These are phyloP conservation scores for Spinus olivaceus DNA, from an alignment of 2,797 vertebrate species.

Conservation along the genomic window DNA sequence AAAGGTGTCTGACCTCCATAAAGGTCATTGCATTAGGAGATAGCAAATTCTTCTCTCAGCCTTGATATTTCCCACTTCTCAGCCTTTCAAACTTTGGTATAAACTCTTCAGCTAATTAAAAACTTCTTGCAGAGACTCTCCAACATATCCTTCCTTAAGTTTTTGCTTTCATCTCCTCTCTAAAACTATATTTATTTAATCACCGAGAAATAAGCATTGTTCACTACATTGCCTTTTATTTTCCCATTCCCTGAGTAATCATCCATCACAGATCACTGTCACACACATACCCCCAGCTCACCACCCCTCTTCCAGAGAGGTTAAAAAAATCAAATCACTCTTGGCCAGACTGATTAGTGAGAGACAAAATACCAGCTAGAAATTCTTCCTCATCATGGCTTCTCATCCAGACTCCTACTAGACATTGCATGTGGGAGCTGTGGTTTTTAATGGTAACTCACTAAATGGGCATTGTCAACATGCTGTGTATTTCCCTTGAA, in stretches of 20 bases:
- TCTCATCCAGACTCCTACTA: neutral
- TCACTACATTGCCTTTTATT: neutral
- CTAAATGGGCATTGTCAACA: fast-evolving
- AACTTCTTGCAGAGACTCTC: neutral
- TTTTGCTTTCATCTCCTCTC: neutral
- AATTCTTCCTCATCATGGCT: neutral
- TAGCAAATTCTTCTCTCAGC: neutral
- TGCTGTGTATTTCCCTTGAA: neutral
- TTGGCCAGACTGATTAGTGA: neutral
- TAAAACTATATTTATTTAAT: neutral
- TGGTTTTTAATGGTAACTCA: neutral
- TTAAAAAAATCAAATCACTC: neutral
- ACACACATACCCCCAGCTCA: neutral
- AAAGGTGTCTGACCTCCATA: conserved; percentile 2
- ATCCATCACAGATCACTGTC: neutral
- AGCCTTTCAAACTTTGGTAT: neutral
- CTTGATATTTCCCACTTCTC: neutral
- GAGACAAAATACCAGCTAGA: neutral
- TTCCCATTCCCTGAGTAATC: neutral
- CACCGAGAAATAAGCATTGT: neutral
- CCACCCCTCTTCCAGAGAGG: neutral
- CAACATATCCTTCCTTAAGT: neutral
- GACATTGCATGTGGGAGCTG: neutral
- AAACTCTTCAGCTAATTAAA: neutral
- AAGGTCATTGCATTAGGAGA: neutral